Percentiles rank a stretch among this genome's conserved stretches.
Conservation (phyloP, 2,888 invertebrate species). For the Agriopis leucophaearia region DNA sequence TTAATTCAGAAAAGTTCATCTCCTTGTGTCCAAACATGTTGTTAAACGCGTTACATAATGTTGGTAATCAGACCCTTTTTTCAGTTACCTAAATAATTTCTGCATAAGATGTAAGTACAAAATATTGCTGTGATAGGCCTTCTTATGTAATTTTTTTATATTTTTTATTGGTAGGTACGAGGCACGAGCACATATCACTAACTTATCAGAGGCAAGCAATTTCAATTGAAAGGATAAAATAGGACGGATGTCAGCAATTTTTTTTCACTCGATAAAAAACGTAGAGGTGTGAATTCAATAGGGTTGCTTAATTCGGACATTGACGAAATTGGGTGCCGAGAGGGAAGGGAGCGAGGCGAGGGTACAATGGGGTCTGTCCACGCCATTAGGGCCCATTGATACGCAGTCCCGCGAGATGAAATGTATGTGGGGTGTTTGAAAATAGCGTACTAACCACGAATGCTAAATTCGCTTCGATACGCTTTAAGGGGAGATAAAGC, state of each 20-base stretch:
- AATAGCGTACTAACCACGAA: slow-evolving; percentile 53
- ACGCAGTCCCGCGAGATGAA: slow-evolving; percentile 65
- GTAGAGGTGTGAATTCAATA: slow-evolving; percentile 60
- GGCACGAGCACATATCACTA: background rate
- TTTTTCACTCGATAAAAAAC: slow-evolving; percentile 44
- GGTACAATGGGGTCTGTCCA: slow-evolving; percentile 64
- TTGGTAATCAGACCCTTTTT: too few relatives aligned
- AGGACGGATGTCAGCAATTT: slow-evolving; percentile 30
- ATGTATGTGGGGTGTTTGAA: slow-evolving; percentile 64
- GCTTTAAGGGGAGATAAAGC: slow-evolving; percentile 16
- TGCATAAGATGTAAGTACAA: background rate
- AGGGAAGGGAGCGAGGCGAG: slow-evolving; percentile 49
- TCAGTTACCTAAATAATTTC: too few relatives aligned
- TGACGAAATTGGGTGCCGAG: slow-evolving; percentile 57
- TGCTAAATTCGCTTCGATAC: slow-evolving; percentile 45
- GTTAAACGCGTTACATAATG: too few relatives aligned
- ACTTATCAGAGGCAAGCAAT: slow-evolving; percentile 5
- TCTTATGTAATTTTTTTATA: background rate
- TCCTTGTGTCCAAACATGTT: too few relatives aligned
- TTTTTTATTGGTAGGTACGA: background rate
- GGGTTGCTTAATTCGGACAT: slow-evolving; percentile 62
- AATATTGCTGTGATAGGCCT: background rate
- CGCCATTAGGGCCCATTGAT: slow-evolving; percentile 78
- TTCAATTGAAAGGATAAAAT: slow-evolving; percentile 17
- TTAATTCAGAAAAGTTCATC: too few relatives aligned